phyloP scores from a whole-genome alignment of 2,113 vertebrate genomes.

The Caranx melampygus region DNA sequence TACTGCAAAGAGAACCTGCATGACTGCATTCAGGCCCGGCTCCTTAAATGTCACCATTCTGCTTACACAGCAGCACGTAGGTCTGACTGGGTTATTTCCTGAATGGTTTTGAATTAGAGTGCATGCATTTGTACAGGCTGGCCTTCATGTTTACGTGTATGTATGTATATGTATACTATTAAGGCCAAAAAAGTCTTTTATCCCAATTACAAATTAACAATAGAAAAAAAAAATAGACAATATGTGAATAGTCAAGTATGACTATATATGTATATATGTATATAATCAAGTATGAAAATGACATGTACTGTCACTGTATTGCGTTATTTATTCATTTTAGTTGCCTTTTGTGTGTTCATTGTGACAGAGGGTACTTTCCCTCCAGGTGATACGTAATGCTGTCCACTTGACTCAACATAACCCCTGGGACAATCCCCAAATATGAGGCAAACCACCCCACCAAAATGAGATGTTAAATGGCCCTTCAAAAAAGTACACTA shows the following conservation, averaged over 20 bases:
- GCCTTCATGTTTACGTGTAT: neutral
- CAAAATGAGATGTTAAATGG: neutral
- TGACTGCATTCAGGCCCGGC: constrained; percentile 50
- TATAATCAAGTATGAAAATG: neutral
- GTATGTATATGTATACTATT: neutral
- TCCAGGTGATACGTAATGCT: neutral
- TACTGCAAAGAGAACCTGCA: constrained; percentile 61
- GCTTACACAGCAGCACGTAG: neutral
- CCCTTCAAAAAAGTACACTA: neutral
- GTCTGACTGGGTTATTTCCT: constrained; percentile 18
- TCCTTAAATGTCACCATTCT: constrained; percentile 60
- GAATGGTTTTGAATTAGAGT: neutral
- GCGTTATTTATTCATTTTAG: neutral
- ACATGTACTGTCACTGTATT: neutral
- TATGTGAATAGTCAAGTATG: too few relatives aligned
- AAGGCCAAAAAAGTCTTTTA: too few relatives aligned
- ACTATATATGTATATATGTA: too few relatives aligned
- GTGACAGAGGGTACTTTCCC: neutral
- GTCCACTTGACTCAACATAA: neutral
- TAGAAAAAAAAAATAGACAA: too few relatives aligned
- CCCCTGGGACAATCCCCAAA: too few relatives aligned
- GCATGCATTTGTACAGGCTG: neutral
- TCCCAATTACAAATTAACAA: too few relatives aligned
- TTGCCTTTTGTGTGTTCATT: neutral
- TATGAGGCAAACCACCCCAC: neutral